Evolutionary conservation across 1,140 invertebrate species (phyloP), one percentile per base, ranked within the genome.

Genomic region (Lasioglossum albipes): DNA sequence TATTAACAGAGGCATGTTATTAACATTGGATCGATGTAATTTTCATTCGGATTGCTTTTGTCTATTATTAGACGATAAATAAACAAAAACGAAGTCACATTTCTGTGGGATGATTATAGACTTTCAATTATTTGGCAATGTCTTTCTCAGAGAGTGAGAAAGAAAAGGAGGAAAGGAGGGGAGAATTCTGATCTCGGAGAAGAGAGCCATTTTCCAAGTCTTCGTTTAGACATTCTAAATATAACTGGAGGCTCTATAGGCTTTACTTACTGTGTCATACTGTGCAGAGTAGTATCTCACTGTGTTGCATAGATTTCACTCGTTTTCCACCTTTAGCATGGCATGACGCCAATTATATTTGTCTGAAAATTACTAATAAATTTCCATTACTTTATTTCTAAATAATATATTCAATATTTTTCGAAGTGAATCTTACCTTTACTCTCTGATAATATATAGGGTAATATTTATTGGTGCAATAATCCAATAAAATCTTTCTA

Each of bases 171-270:
- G 31, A 59, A 71, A 75, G 67, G 70, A 69, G 75, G 75, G 79
- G 68, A 36, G 77, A 76, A 74, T 83, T 71, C 71, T 81, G 78
- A 76, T 83, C 82, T 86, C 80, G 71, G 79, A 86, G 82, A 87
- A 86, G 84, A 91, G 91, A 92, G 90, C 88, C 89, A 93, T 91
- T 93, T 93, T 92, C 91, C 90, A 92, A 92, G 90, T 92, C 91
- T 92, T 91, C 89, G 91, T 93, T 93, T 93, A 93, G 93, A 91
- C 86, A 84, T 73, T 90, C 91, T 93, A 93, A 92, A 91, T 92
- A 91, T 93, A 93, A 89, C 86, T 71, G 64, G 86, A 91, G 89
- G 89, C 87, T 90, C 82, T 89, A 92, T 88, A 91, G 84, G 87
- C 89, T 92, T 89, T 91, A 88, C 85, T 81, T 88, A 89, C 87